These are phyloP conservation scores for Dyspetes luteomarginatus DNA, from an alignment of 2,888 invertebrate species.

Conservation along the genomic window DNA sequence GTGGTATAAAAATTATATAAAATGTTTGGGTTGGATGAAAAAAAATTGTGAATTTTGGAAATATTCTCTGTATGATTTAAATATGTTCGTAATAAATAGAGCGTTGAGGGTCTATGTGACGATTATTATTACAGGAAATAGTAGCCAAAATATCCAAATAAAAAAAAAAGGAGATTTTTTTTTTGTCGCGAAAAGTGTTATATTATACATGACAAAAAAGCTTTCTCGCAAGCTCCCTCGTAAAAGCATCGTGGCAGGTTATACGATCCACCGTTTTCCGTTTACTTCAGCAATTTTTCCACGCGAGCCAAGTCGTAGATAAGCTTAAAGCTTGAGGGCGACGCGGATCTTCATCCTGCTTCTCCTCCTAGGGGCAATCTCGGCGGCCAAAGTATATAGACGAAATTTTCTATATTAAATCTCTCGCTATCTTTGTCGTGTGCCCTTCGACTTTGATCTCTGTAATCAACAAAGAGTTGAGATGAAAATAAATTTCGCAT, in stretches of 20 bases:
- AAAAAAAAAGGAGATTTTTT: not conserved
- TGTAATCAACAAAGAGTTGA: not conserved
- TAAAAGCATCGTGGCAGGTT: slow-evolving; percentile 62
- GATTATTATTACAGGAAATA: not conserved
- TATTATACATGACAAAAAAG: slow-evolving; percentile 44
- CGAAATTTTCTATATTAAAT: slow-evolving; percentile 58
- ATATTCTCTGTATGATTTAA: too few relatives aligned
- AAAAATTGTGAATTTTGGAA: too few relatives aligned
- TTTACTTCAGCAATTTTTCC: slow-evolving; percentile 66
- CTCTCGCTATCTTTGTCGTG: slow-evolving; percentile 27
- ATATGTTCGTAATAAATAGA: too few relatives aligned
- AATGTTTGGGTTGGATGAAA: too few relatives aligned
- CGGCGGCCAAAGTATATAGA: slow-evolving; percentile 48
- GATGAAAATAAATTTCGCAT: not conserved
- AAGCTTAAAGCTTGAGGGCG: slow-evolving; percentile 59
- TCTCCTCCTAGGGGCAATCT: slow-evolving; percentile 40
- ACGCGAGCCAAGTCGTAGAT: slow-evolving; percentile 65
- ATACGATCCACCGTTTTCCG: slow-evolving; percentile 66
- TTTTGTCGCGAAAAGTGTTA: slow-evolving; percentile 28
- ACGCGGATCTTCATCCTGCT: slow-evolving; percentile 23
- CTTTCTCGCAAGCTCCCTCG: slow-evolving; percentile 49
- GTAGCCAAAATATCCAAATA: not conserved
- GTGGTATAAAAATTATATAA: too few relatives aligned
- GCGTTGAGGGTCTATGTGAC: too few relatives aligned
- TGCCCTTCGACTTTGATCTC: slow-evolving; percentile 41